phyloP scores from a whole-genome alignment of 1,140 invertebrate species.

The Listronotus oregonensis region DNA sequence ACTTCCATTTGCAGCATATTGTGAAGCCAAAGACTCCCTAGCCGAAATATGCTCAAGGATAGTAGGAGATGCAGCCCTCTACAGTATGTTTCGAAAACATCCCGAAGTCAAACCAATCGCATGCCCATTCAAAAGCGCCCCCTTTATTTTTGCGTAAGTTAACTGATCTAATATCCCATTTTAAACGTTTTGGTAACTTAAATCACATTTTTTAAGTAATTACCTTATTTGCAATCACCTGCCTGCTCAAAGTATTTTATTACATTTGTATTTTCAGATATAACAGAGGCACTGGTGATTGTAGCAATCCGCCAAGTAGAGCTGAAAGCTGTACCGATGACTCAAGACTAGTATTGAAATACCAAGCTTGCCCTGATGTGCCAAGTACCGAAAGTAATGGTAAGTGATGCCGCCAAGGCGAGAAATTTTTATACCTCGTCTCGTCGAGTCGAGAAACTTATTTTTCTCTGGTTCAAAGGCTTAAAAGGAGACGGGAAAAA shows the following conservation, averaged over 20 bases:
- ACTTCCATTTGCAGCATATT: constrained; percentile 61
- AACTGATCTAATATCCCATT: not conserved
- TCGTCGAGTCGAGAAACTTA: no score
- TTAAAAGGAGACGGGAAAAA: no score
- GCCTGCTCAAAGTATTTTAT: no score
- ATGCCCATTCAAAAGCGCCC: constrained; percentile 75
- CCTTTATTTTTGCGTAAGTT: constrained; percentile 68
- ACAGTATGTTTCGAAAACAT: constrained; percentile 75
- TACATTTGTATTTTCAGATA: constrained; percentile 59
- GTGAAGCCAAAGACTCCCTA: constrained; percentile 60
- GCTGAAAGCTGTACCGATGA: constrained; percentile 84
- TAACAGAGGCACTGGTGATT: constrained; percentile 73
- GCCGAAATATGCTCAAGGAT: constrained; percentile 69
- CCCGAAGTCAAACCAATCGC: constrained; percentile 66
- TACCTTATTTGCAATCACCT: no score
- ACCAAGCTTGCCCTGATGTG: constrained; percentile 85
- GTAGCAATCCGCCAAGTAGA: constrained; percentile 73
- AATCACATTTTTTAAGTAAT: no score
- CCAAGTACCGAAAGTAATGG: constrained; percentile 71
- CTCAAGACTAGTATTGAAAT: constrained; percentile 75
- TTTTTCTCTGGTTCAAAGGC: no score
- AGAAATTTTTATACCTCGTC: not conserved
- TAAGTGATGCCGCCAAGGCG: constrained; percentile 51
- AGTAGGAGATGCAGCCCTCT: constrained; percentile 71
- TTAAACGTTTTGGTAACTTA: no score